Evolutionary conservation across 1,140 invertebrate genomes (phyloP).

Genomic region (Drosophila persimilis): DNA sequence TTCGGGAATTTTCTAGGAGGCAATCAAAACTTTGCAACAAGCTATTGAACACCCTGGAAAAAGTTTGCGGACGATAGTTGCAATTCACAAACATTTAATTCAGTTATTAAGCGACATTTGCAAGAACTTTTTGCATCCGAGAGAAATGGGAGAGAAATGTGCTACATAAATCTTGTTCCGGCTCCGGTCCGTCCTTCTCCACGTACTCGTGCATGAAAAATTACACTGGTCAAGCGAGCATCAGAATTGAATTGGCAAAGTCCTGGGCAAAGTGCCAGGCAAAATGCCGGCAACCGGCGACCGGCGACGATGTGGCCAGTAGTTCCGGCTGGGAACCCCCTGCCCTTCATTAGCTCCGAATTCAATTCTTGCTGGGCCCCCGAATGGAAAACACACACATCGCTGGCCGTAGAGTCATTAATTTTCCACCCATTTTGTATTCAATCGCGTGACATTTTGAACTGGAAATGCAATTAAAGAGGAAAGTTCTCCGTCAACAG

Average conservation of each 20-base stretch:
- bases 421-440: slow-evolving; percentile 51
- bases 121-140: slow-evolving; percentile 23
- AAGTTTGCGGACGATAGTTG: slow-evolving; percentile 28
- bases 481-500: slow-evolving; percentile 15
- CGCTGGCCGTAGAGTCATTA: slow-evolving; percentile 47
- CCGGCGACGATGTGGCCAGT: slow-evolving; percentile 48
- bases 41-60: slow-evolving; percentile 20
- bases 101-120: slow-evolving; percentile 52
- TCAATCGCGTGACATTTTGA: slow-evolving; percentile 48
- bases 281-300: too few relatives aligned
- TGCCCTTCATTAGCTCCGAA: slow-evolving; percentile 37
- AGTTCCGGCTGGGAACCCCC: slow-evolving; percentile 27
- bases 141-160: slow-evolving; percentile 19
- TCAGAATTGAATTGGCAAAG: slow-evolving; percentile 9
- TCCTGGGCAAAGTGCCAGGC: slow-evolving; percentile 53
- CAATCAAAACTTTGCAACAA: slow-evolving; percentile 48
- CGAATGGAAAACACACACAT: slow-evolving; percentile 34
- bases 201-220: slow-evolving; percentile 61
- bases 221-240: slow-evolving; percentile 49
- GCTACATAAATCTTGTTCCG: slow-evolving; percentile 61
- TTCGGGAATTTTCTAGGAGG: slow-evolving; percentile 10
- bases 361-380: slow-evolving; percentile 33
- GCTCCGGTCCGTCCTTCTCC: slow-evolving; percentile 18
- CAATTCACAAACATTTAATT: slow-evolving; percentile 36
- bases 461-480: slow-evolving; percentile 61